A percentile compares a stretch with the other conserved stretches of the same genome.
phyloP scores from a whole-genome alignment of 2,888 invertebrate genomes.

The Nomada ruficornis region DNA sequence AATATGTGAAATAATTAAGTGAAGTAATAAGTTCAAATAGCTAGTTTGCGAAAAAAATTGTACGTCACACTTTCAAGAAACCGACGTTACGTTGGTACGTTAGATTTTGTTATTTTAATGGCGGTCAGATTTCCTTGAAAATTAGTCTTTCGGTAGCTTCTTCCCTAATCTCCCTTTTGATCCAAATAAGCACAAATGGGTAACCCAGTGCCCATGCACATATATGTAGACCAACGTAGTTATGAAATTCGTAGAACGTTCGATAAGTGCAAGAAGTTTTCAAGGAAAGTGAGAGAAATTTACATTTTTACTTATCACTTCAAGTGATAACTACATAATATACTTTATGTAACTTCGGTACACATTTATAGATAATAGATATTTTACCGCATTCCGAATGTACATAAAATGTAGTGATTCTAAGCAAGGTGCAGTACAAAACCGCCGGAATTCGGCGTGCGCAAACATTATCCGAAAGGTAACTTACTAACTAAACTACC shows the following conservation, averaged over 20 bases:
- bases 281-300: background rate
- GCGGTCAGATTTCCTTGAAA: too few species aligned
- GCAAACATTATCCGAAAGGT: background rate
- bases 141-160: too few species aligned
- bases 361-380: background rate
- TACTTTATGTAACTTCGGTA: background rate
- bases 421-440: background rate
- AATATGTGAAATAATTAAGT: too few species aligned
- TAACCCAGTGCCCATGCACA: too few species aligned
- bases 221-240: background rate
- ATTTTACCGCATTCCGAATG: background rate
- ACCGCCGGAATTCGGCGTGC: background rate
- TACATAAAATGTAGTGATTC: conserved; percentile 8
- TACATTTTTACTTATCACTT: background rate
- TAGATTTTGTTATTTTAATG: too few species aligned
- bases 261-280: background rate
- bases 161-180: too few species aligned
- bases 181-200: too few species aligned
- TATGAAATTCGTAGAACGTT: background rate
- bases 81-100: too few species aligned
- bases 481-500: background rate
- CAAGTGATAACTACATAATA: background rate
- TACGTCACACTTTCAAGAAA: too few species aligned
- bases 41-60: too few species aligned
- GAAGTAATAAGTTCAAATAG: too few species aligned